A percentile compares a stretch with the other conserved stretches of the same genome.
Conservation (phyloP, 1,140 invertebrate species). For the Lepidurus packardi region DNA sequence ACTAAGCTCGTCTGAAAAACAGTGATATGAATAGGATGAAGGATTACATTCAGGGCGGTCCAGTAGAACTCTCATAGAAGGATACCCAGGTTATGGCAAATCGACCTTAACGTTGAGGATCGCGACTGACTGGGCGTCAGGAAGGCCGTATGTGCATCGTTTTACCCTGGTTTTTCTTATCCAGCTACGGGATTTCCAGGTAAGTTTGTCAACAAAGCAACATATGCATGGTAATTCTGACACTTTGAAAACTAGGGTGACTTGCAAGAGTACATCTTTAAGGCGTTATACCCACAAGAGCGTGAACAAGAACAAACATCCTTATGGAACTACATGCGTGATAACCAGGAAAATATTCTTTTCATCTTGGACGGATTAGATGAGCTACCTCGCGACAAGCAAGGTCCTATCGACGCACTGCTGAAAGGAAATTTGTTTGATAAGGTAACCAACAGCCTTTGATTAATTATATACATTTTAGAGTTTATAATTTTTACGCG, state of each 20-base stretch:
- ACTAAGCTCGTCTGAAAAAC: background rate
- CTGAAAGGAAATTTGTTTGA: conserved; percentile 38
- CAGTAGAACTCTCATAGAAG: conserved; percentile 35
- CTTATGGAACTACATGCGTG: conserved; percentile 39
- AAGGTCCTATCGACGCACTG: conserved; percentile 38
- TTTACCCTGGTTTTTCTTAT: conserved; percentile 40
- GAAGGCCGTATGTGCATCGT: conserved; percentile 35
- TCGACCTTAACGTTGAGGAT: conserved; percentile 39
- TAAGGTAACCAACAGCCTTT: conserved; percentile 33
- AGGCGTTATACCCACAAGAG: conserved; percentile 38
- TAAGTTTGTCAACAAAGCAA: conserved; percentile 23
- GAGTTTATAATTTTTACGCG: background rate
- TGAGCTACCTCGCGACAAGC: conserved; percentile 37
- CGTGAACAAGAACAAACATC: conserved; percentile 36
- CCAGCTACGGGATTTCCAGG: conserved; percentile 39
- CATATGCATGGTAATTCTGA: background rate
- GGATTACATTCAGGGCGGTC: background rate
- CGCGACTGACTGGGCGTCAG: conserved; percentile 39
- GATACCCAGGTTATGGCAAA: conserved; percentile 39
- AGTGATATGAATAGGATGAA: background rate
- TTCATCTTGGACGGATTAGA: conserved; percentile 41
- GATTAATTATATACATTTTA: background rate
- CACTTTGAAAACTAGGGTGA: conserved; percentile 32
- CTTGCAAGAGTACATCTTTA: conserved; percentile 38
- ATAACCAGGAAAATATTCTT: conserved; percentile 38